Evolutionary conservation across 1,140 invertebrate genomes (phyloP).

Genomic region (Caenorhabditis latens): DNA sequence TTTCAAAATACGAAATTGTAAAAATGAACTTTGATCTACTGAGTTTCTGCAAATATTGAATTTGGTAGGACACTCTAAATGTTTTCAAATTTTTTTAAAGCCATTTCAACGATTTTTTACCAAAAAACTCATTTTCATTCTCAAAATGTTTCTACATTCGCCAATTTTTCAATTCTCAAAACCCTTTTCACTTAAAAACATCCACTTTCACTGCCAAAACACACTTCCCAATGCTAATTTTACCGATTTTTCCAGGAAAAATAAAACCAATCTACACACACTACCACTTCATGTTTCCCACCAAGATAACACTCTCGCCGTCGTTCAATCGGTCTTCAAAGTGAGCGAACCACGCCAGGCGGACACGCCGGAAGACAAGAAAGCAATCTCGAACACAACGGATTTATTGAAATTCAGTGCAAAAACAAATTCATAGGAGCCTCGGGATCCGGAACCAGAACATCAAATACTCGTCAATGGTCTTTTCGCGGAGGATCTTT

Average conservation of each 20-base stretch:
- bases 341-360: background rate
- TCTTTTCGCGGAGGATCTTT: background rate
- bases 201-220: no score
- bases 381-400: slow-evolving; percentile 4
- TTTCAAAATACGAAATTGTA: no score
- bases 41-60: no score
- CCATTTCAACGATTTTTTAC: no score
- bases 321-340: background rate
- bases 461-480: background rate
- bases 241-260: background rate
- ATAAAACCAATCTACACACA: background rate
- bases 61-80: no score
- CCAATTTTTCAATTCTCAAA: no score
- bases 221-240: no score
- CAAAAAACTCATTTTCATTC: no score
- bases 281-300: background rate
- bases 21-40: no score
- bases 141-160: no score
- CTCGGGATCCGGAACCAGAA: background rate
- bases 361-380: slow-evolving; percentile 42
- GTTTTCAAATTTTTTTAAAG: no score
- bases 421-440: background rate
- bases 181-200: no score
- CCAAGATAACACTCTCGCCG: background rate
- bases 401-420: slow-evolving; percentile 8